Evolutionary conservation across 30 jellyfish, hydroid and myxozoan species (phyloP), one percentile per base, ranked within the genome.

Genomic region (Pelagia noctiluca): DNA sequence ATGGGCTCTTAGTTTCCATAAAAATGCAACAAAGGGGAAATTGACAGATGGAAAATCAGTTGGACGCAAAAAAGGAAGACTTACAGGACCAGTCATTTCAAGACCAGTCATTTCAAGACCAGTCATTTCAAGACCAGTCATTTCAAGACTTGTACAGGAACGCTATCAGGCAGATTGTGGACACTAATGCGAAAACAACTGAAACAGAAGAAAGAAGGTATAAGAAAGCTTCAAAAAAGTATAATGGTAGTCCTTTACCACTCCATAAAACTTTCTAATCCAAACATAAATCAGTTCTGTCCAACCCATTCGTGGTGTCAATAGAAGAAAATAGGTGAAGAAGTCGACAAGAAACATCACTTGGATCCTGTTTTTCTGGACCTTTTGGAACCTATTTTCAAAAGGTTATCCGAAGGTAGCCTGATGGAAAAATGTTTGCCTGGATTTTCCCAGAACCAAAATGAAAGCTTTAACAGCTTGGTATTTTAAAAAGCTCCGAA

Each of bases 21-120:
- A 46, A 70, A 37, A n/a, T 35, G 34, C 66, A 31, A 70, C 66
- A n/a, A 70, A 70, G 61, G 82, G 82, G 26, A 70, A 70, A 66
- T 35, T 70, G n/a, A n/a, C n/a, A n/a, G 82, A 19, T 70, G 82
- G 82, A 21, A 70, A 70, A 35, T 35, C 82, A 70, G 82, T 35
- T 29, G 82, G 82, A 38, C 66, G 66, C 28, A 66, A 60, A 16
- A 66, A 66, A 34, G 80, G 80, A 1, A 2, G 60, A 2, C 80
- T 66, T 3, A 66, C 80, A 11, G 80, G n/a, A n/a, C n/a, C n/a
- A n/a, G n/a, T n/a, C n/a, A n/a, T n/a, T n/a, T n/a, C n/a, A n/a
- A n/a, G 35, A 60, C 80, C 57, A 0, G 80, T 66, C 0, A 31
- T 33, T 1, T 28, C 29, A 66, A 66, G n/a, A n/a, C n/a, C n/a